phyloP scores from a whole-genome alignment of 2,888 invertebrate species.

The Acleris emargana region DNA sequence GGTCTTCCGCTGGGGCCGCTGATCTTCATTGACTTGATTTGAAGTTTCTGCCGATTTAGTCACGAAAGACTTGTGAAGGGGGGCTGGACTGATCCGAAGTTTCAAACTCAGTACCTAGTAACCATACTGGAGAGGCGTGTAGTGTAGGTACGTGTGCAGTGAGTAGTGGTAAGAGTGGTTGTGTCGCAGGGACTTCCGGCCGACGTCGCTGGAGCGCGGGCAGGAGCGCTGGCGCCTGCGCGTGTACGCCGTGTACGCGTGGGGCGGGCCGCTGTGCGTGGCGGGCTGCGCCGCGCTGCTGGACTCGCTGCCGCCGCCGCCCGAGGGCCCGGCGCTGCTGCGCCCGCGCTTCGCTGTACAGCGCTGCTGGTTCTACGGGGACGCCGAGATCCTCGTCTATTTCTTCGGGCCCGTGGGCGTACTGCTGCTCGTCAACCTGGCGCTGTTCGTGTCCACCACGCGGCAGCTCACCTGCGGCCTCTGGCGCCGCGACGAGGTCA shows the following conservation, averaged over 20 bases:
- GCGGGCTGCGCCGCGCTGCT: slow-evolving; percentile 89
- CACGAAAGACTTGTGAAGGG: no score
- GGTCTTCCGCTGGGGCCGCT: no score
- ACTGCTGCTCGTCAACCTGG: slow-evolving; percentile 89
- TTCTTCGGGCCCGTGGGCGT: slow-evolving; percentile 94
- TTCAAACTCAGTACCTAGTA: no score
- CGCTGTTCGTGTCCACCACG: slow-evolving; percentile 91
- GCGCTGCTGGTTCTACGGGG: slow-evolving; percentile 93
- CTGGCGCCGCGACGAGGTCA: slow-evolving; percentile 94
- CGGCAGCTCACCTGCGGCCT: slow-evolving; percentile 93
- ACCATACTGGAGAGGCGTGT: no score
- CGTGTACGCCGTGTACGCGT: slow-evolving; percentile 92
- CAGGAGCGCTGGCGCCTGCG: slow-evolving; percentile 92
- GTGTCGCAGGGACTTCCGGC: slow-evolving; percentile 88
- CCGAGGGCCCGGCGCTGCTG: slow-evolving; percentile 84
- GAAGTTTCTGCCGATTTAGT: no score
- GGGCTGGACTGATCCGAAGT: no score
- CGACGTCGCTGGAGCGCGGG: slow-evolving; percentile 92
- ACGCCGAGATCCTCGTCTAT: slow-evolving; percentile 91
- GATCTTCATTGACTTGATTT: no score
- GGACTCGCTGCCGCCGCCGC: slow-evolving; percentile 85
- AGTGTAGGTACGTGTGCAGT: background rate
- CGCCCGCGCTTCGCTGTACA: slow-evolving; percentile 91
- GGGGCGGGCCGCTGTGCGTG: slow-evolving; percentile 92
- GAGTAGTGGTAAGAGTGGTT: background rate